A percentile compares a stretch with the other conserved stretches of the same genome.
These are phyloP conservation scores for Triplophysa dalaica DNA, from an alignment of 2,113 vertebrate species.

Conservation along the genomic window DNA sequence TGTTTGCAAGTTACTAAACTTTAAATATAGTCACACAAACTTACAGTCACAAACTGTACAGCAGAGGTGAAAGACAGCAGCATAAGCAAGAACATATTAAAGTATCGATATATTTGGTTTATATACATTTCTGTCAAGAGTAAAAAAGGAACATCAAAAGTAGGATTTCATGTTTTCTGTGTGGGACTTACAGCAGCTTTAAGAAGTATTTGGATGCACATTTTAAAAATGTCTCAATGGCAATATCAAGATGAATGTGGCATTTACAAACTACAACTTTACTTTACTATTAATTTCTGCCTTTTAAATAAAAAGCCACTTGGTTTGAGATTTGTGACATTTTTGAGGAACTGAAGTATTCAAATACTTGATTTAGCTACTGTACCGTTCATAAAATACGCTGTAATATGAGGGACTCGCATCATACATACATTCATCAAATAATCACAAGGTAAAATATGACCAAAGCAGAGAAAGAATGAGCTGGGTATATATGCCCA, in stretches of 20 bases:
- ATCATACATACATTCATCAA: conserved; percentile 76
- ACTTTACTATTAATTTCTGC: neutral
- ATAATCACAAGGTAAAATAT: conserved; percentile 62
- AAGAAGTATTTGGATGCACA: neutral
- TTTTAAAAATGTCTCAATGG: neutral
- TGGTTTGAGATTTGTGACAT: neutral
- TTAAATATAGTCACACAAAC: conserved; percentile 77
- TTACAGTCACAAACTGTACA: conserved; percentile 89
- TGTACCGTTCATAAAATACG: conserved; percentile 67
- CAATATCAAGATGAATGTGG: neutral
- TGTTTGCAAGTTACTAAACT: conserved; percentile 77
- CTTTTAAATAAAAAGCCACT: too few species aligned
- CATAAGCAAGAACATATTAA: conserved; percentile 62
- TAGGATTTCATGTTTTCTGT: conserved; percentile 60
- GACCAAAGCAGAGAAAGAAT: conserved; percentile 54
- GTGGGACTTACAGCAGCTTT: conserved; percentile 62
- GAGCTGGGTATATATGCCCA: conserved; percentile 52
- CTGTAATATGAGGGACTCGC: conserved; percentile 70
- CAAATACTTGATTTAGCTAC: neutral
- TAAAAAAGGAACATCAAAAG: conserved; percentile 76
- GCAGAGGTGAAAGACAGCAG: conserved; percentile 65
- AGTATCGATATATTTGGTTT: conserved; percentile 60
- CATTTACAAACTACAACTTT: neutral
- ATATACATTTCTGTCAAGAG: conserved; percentile 70
- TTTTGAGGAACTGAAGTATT: neutral